A percentile compares a stretch with the other conserved stretches of the same genome.
phyloP scores from a whole-genome alignment of 1,140 invertebrate species.

The Bombyx mori region ASM3026992v2 NC_085110.1:13385001-13385500 shows the following conservation, averaged over 20 bases:
- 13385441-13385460: constrained; percentile 65
- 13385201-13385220: constrained; percentile 42
- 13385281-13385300: constrained; percentile 57
- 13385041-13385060: constrained; percentile 68
- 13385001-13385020: constrained; percentile 53
- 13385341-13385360: constrained; percentile 64
- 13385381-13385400: constrained; percentile 61
- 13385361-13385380: constrained; percentile 54
- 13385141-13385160: constrained; percentile 54
- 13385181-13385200: constrained; percentile 55
- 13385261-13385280: constrained; percentile 57
- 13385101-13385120: constrained; percentile 59
- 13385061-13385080: constrained; percentile 61
- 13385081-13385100: constrained; percentile 55
- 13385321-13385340: constrained; percentile 63
- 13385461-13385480: constrained; percentile 70
- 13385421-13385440: constrained; percentile 62
- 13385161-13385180: constrained; percentile 58
- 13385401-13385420: constrained; percentile 55
- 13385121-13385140: constrained; percentile 60
- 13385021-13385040: constrained; percentile 65
- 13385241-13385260: constrained; percentile 56
- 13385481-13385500: constrained; percentile 71
- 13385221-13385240: constrained; percentile 57
- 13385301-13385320: constrained; percentile 63